Evolutionary conservation across 1,140 invertebrate genomes (phyloP).

Genomic region (Parasteatoda tepidariorum): DNA sequence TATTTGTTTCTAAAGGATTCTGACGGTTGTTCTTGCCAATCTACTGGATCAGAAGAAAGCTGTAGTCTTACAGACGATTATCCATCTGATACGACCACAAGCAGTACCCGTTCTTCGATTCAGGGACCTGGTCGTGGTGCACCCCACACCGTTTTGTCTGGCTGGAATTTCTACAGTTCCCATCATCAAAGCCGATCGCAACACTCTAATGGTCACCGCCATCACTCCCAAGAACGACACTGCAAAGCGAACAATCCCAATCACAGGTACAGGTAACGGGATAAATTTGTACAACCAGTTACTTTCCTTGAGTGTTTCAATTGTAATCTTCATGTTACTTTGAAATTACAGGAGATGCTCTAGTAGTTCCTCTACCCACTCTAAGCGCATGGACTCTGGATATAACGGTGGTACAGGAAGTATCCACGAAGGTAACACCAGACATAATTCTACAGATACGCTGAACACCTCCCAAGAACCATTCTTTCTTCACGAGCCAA

Average conservation of each 20-base stretch:
- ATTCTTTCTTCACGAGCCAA: conserved; percentile 85
- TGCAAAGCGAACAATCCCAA: conserved; percentile 22
- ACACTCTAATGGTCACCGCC: conserved; percentile 23
- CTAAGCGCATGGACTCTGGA: conserved; percentile 63
- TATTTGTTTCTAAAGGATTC: conserved; percentile 39
- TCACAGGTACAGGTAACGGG: not conserved
- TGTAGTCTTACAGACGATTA: conserved; percentile 58
- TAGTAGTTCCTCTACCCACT: conserved; percentile 63
- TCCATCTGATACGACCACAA: conserved; percentile 55
- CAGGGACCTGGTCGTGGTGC: conserved; percentile 11
- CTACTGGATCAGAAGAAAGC: conserved; percentile 59
- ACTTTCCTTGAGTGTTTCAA: not conserved
- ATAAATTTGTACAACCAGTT: not conserved
- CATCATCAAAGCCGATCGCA: conserved; percentile 23
- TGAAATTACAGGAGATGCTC: not conserved
- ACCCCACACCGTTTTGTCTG: conserved; percentile 27
- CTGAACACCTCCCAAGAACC: conserved; percentile 72
- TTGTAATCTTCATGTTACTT: not conserved
- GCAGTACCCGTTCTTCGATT: conserved; percentile 1
- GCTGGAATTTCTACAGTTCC: conserved; percentile 58
- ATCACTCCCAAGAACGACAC: conserved; percentile 29
- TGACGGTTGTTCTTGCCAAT: conserved; percentile 61
- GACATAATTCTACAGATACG: conserved; percentile 65
- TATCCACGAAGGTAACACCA: conserved; percentile 64
- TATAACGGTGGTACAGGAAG: conserved; percentile 70